Evolutionary conservation across 1,140 invertebrate genomes (phyloP), one percentile per base, ranked within the genome.

Genomic region (Scaptomyza montana): DNA sequence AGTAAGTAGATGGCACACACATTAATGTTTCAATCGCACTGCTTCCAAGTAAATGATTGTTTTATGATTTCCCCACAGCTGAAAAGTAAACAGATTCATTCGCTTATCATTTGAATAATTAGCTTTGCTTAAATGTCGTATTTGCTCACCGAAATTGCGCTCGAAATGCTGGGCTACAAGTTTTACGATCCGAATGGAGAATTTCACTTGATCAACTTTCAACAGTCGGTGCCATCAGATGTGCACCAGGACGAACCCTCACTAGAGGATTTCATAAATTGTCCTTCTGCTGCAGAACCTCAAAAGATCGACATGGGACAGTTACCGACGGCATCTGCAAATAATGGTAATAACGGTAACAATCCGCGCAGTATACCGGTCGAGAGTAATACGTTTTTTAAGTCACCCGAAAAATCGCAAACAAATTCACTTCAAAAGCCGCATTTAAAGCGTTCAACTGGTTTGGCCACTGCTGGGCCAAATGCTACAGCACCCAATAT

Each of bases 161-260:
- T 91, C 6, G 90, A 91, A 78, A 91, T 91, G 90, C 67, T 91
- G 13, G 90, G 90, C 13, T 91, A 90, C 49, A 91, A 90, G 51
- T 91, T 91, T 62, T 91, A 91, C 70, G 90, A 91, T 25, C 89
- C 81, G 6, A 79, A 91, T 67, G 90, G 90, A 1, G 60, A 60
- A 0, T 81, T 74, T 41, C 80, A 87, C 51, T 63, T 86, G 21
- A 91, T 85, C 0, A 91, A 89, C 62, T 91, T 91, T 51, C 90
- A 91, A 62, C 74, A 74, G 39, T 54, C 67, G 5, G 13, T 47
- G 47, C 5, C 63, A 41, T 5, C 50, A 8, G 33, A 43, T n/a
- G 39, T 43, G 4, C 39, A 43, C 39, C 39, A 12, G 3, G 12
- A 43, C 12, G 39, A 43, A 43, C 12, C 39, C 39, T 43, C 39